Conservation (phyloP, 2,888 invertebrate species). For the Epistrophe grossulariae region DNA sequence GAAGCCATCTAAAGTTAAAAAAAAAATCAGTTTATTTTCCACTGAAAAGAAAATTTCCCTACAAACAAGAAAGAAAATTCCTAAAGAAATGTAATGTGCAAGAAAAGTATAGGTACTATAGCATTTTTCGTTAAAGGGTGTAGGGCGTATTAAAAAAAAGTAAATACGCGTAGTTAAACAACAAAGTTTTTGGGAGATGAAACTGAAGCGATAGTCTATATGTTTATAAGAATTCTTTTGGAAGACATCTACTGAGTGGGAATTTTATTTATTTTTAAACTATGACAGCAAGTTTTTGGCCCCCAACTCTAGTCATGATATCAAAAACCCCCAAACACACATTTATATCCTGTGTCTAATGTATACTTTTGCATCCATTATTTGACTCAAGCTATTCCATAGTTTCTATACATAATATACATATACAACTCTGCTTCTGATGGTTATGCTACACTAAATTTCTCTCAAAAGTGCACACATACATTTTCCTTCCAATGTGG, state of each 20-base stretch:
- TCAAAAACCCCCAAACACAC: slow-evolving; percentile 34
- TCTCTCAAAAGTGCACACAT: not conserved
- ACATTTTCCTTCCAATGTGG: slow-evolving; percentile 28
- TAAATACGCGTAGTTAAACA: no score
- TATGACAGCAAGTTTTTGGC: slow-evolving; percentile 65
- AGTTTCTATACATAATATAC: not conserved
- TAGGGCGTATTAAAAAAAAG: no score
- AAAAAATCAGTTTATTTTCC: slow-evolving; percentile 4
- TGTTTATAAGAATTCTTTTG: not conserved
- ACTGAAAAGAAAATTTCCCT: slow-evolving; percentile 7
- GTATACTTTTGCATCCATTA: slow-evolving; percentile 21
- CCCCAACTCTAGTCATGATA: not conserved
- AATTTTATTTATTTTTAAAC: slow-evolving; percentile 65
- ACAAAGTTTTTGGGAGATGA: no score
- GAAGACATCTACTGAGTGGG: slow-evolving; percentile 60
- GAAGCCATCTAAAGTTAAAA: not conserved
- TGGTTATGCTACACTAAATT: slow-evolving; percentile 47
- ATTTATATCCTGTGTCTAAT: slow-evolving; percentile 14
- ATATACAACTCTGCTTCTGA: not conserved
- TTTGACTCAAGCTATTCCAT: slow-evolving; percentile 15
- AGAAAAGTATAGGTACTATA: no score
- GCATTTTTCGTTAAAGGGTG: no score
- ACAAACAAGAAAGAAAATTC: not conserved
- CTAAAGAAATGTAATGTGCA: not conserved
- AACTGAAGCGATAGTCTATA: no score